Evolutionary conservation across 2,888 invertebrate species (phyloP).

Genomic region (Miltochrista miniata): DNA sequence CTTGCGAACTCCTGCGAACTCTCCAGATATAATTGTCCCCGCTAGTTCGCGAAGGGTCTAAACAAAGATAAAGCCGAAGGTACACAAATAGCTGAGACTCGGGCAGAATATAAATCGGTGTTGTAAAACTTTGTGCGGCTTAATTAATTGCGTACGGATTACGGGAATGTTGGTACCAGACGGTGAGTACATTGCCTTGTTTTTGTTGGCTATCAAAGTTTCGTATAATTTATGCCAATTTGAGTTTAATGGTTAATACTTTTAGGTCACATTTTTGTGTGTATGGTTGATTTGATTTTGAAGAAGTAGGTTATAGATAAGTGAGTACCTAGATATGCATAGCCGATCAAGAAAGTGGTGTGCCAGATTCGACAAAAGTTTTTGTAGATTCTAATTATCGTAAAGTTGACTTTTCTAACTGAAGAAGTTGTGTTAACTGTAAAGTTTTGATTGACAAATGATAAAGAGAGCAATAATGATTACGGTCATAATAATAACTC

Average conservation of each 20-base stretch:
- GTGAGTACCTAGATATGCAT: too few relatives aligned
- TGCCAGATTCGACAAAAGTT: too few relatives aligned
- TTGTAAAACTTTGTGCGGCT: conserved; percentile 64
- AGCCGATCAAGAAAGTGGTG: too few relatives aligned
- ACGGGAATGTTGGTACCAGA: conserved; percentile 28
- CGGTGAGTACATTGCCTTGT: conserved; percentile 22
- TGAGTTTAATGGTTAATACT: neutral
- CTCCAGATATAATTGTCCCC: conserved; percentile 16
- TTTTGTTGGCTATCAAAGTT: conserved; percentile 17
- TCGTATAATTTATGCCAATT: conserved; percentile 5
- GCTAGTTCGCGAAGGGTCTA: conserved; percentile 27
- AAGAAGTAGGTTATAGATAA: too few relatives aligned
- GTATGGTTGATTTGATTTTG: neutral
- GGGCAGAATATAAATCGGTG: conserved; percentile 69
- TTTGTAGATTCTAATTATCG: too few relatives aligned
- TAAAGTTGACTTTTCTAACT: too few relatives aligned
- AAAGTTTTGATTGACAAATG: too few relatives aligned
- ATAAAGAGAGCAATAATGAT: too few relatives aligned
- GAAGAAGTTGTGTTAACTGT: too few relatives aligned
- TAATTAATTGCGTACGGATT: conserved; percentile 76
- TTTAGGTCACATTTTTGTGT: neutral
- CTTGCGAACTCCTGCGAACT: conserved; percentile 7
- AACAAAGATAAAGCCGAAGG: conserved; percentile 45
- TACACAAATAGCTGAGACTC: conserved; percentile 51
- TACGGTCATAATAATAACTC: too few relatives aligned